A percentile compares a stretch with the other conserved stretches of the same genome.
Evolutionary conservation across 1,140 invertebrate species (phyloP).

Genomic region (Hylaeus volcanicus): DNA sequence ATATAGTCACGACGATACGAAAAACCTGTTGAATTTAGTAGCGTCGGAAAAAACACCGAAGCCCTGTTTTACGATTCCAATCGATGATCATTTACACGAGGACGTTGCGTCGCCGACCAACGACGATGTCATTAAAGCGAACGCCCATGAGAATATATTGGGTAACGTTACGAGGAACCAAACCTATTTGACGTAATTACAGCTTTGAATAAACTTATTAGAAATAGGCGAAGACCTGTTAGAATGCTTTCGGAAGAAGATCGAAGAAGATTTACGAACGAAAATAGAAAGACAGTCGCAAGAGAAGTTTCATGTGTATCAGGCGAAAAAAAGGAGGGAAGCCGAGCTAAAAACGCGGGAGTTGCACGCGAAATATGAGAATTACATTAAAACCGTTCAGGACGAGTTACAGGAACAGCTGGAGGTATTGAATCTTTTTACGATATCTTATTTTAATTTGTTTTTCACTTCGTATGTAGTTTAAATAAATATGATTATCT

Average conservation of each 20-base stretch:
- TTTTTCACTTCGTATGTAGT: background rate
- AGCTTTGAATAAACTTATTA: slow-evolving; percentile 29
- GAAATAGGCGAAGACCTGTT: slow-evolving; percentile 53
- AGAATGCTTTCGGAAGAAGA: slow-evolving; percentile 65
- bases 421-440: slow-evolving; percentile 39
- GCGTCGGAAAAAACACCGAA: slow-evolving; percentile 17
- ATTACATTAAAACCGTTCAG: slow-evolving; percentile 60
- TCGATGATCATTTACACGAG: background rate
- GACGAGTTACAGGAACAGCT: slow-evolving; percentile 65
- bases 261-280: slow-evolving; percentile 67
- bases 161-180: slow-evolving; percentile 50
- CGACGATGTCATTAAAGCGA: slow-evolving; percentile 70
- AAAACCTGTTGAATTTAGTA: slow-evolving; percentile 61
- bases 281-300: slow-evolving; percentile 65
- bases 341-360: slow-evolving; percentile 46
- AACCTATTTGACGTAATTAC: background rate
- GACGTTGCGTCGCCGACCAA: background rate
- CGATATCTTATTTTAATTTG: slow-evolving; percentile 1
- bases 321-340: slow-evolving; percentile 66
- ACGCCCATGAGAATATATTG: slow-evolving; percentile 77
- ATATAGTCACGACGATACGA: slow-evolving; percentile 48
- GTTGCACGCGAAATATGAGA: slow-evolving; percentile 55
- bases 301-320: slow-evolving; percentile 61
- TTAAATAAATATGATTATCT: no score
- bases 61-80: slow-evolving; percentile 10